Evolutionary conservation across 2,888 invertebrate genomes (phyloP).

Genomic region (Agrilus mali): DNA sequence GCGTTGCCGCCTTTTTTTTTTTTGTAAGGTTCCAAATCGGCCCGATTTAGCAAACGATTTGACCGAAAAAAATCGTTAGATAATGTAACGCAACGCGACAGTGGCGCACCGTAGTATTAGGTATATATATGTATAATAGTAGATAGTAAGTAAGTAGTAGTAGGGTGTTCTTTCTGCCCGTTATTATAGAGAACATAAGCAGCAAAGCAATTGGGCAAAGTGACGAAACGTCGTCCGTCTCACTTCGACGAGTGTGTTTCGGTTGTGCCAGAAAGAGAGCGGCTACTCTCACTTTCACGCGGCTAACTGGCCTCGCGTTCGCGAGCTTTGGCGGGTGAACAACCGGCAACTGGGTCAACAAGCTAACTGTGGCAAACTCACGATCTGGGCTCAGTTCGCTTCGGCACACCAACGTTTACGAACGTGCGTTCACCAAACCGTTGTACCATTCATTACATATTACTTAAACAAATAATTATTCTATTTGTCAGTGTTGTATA

Average conservation of each 20-base stretch:
- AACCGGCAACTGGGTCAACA: constrained; percentile 70
- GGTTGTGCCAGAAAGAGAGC: constrained; percentile 23
- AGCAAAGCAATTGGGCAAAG: background rate
- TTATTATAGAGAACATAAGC: too few species aligned
- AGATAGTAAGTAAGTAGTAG: too few species aligned
- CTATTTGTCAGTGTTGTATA: background rate
- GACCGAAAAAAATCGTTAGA: too few species aligned
- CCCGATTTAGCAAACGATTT: too few species aligned
- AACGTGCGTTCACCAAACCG: constrained; percentile 30
- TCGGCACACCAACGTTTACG: constrained; percentile 36
- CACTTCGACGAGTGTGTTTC: constrained; percentile 1
- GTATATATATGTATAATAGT: too few species aligned
- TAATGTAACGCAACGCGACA: too few species aligned
- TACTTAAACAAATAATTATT: background rate
- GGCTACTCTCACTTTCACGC: constrained; percentile 48
- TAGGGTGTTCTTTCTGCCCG: too few species aligned
- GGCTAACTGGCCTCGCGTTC: constrained; percentile 41
- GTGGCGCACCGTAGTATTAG: too few species aligned
- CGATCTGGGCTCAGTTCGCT: constrained; percentile 47
- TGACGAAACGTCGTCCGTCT: constrained; percentile 7
- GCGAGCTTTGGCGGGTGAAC: constrained; percentile 49
- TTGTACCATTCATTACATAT: constrained; percentile 27
- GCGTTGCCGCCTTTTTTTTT: too few species aligned
- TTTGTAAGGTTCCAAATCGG: too few species aligned
- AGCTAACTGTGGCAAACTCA: constrained; percentile 49